phyloP scores from a whole-genome alignment of 2,888 invertebrate genomes.

The Ryuthela nishihirai region DNA sequence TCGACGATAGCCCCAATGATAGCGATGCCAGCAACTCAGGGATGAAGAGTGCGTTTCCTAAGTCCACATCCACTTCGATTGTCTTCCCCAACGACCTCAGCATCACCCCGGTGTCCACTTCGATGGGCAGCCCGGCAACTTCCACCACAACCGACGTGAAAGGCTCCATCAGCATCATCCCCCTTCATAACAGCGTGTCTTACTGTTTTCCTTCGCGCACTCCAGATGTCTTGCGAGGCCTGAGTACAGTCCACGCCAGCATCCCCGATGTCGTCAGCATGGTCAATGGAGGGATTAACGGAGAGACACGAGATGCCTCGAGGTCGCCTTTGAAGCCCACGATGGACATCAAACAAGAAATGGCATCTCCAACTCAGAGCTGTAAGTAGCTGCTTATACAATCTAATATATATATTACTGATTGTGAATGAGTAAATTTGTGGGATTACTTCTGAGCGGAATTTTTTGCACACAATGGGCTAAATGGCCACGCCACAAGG shows the following conservation, averaged over 20 bases:
- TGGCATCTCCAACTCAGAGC: constrained; percentile 26
- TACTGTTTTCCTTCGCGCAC: constrained; percentile 21
- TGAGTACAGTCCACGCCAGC: neutral
- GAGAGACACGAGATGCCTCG: neutral
- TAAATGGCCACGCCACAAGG: no score
- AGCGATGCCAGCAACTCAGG: constrained; percentile 15
- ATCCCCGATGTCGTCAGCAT: neutral
- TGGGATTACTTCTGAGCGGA: no score
- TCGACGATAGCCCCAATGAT: constrained; percentile 19
- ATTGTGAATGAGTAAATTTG: no score
- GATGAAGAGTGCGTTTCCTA: constrained; percentile 1
- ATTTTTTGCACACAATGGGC: no score
- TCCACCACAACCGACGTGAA: no score
- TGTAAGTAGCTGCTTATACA: constrained; percentile 28
- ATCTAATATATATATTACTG: no score
- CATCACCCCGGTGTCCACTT: neutral
- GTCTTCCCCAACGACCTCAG: neutral
- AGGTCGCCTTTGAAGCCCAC: neutral
- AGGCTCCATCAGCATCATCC: constrained; percentile 27
- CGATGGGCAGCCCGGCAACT: no score
- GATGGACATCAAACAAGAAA: constrained; percentile 16
- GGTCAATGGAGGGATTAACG: neutral
- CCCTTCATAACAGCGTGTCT: constrained; percentile 31
- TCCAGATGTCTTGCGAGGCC: neutral
- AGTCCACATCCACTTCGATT: neutral